Evolutionary conservation across 2,797 vertebrate species (phyloP), one percentile per base, ranked within the genome.

Genomic region (Siniperca obscura): DNA sequence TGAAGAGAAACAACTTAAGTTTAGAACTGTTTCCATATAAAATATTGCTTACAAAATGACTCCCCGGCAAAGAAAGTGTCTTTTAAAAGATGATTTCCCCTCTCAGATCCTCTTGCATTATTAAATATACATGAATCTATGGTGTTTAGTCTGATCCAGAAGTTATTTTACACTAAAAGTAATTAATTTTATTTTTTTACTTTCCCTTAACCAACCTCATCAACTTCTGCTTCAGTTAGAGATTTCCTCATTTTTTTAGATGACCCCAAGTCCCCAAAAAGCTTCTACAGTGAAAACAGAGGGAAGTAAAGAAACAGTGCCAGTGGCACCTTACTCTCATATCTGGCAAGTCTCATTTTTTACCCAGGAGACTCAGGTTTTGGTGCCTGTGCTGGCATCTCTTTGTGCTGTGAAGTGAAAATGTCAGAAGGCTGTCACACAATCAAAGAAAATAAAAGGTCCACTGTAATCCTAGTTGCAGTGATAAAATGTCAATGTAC

Each of bases 381-480:
- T 44, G 59, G 48, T 70, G 67, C n/a, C 46, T 50, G 42, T 21
- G 34, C 65, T 42, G 62, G 48, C 76, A 34, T 83, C 76, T 55
- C 55, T 30, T 30, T 30, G 25, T 19, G 74, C 77, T 38, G 66
- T 70, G 75, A 64, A 86, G 79, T 27, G 65, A 82, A 86, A 88
- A 88, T 89, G 79, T 88, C 74, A 84, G 71, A 61, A 19, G 84
- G 76, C 61, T 81, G 90, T 91, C 87, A 87, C 84, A 76, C 75
- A 74, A 87, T 89, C 85, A 90, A 85, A 92, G 85, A 64, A 78
- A 87, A 90, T 71, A 81, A 91, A 83, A 88, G 86, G 61, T 70
- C 81, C 81, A 78, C 44, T 86, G 84, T 90, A 89, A 90, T 89
- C 87, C 86, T 53, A 78, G 79, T 72, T 57, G 71, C 65, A 56